Evolutionary conservation across 2,888 invertebrate species (phyloP), one percentile per base, ranked within the genome.

Genomic region (Pandemis cinnamomeana): DNA sequence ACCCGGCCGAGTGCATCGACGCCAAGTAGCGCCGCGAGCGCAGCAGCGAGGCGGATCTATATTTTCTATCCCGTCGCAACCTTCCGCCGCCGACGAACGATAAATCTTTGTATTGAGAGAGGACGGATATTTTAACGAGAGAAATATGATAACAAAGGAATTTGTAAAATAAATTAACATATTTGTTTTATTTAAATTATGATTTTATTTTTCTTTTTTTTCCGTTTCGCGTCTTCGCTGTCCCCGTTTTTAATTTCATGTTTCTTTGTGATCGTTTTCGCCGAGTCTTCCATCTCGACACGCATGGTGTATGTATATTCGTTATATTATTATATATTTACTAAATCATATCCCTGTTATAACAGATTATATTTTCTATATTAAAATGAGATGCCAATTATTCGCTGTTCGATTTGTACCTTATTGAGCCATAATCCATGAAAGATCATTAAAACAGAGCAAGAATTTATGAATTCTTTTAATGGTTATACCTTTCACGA

Each of bases 91-190:
- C 27, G 86, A 89, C 91, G 89, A 91, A 89, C 90, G 91, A 92
- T 89, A 94, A 93, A 93, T 93, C 93, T 93, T 93, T 93, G 93
- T 93, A 93, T 89, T 90, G 89, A 90, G 91, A 90, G 92, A 93
- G 89, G 90, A 90, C 93, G 89, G 90, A 90, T 94, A 93, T 93
- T 93, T 91, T 93, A 93, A 93, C 88, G 91, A 93, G 93, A 94
- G 93, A 92, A 93, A 93, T 92, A 94, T 93, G 93, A 93, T 93
- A 93, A 93, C 93, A 91, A 91, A 93, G 91, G 91, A 92, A 92
- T 93, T 93, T 93, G 91, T 93, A 92, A 92, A 93, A 93, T 93
- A 92, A 93, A 94, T 92, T 94, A 92, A 93, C 91, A 86, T 91
- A 93, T 92, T 93, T 92, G 94, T 94, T 93, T 94, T 93, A 93